These are phyloP conservation scores for Trachemys scripta DNA, from an alignment of 2,113 vertebrate genomes.

Conservation along the genomic window DNA sequence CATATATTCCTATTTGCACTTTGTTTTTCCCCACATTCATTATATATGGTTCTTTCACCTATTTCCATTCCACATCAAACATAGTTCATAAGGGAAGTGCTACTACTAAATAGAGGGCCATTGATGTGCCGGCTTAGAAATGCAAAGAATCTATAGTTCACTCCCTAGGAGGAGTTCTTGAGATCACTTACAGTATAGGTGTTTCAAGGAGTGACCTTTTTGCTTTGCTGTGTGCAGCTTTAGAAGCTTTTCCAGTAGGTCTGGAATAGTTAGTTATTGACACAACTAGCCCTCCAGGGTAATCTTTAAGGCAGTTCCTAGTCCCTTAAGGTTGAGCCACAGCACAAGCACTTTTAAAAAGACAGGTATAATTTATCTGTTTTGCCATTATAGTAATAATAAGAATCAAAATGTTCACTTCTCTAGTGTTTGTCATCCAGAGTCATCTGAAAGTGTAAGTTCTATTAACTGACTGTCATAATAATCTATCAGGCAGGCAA, in stretches of 20 bases:
- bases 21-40: background rate
- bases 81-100: background rate
- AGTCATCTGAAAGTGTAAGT: background rate
- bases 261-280: fast-evolving
- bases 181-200: background rate
- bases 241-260: background rate
- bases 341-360: background rate
- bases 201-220: background rate
- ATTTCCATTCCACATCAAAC: background rate
- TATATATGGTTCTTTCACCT: background rate
- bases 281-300: background rate
- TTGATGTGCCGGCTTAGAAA: fast-evolving
- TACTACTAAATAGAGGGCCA: background rate
- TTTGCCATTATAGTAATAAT: background rate
- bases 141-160: background rate
- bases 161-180: background rate
- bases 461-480: background rate
- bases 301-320: background rate
- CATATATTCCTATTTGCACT: background rate
- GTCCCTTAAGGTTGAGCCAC: background rate
- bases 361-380: background rate
- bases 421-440: background rate
- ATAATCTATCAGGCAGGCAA: background rate
- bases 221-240: background rate
- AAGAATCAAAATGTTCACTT: background rate